Conservation (phyloP, 2,797 vertebrate species). For the Schizothorax lantsangensis region DNA sequence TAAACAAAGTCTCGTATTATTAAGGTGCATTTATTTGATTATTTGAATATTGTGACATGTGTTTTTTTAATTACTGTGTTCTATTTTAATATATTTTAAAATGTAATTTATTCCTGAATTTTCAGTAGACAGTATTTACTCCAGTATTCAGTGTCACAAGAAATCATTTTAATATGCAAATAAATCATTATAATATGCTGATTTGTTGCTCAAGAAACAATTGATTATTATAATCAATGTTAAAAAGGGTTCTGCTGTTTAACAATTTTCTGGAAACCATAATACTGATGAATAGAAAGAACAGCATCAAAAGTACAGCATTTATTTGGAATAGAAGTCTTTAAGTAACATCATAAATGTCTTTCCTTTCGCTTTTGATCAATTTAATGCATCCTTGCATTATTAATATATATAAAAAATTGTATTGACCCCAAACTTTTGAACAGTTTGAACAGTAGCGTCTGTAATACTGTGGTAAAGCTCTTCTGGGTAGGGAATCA, state of each 20-base stretch:
- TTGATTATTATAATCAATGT: neutral
- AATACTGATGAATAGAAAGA: neutral
- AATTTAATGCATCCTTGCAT: neutral
- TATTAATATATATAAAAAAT: neutral
- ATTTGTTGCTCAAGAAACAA: neutral
- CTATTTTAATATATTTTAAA: neutral
- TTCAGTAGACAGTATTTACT: neutral
- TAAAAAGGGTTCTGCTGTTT: neutral
- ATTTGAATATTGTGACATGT: neutral
- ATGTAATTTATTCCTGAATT: neutral
- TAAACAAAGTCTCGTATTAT: neutral
- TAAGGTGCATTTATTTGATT: neutral
- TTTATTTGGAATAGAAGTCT: neutral
- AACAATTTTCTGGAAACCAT: neutral
- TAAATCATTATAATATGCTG: neutral
- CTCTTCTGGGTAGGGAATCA: slow-evolving; percentile 67
- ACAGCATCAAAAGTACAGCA: neutral
- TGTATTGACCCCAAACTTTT: neutral
- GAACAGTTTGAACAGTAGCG: neutral
- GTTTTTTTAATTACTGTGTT: too few relatives aligned
- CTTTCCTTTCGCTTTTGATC: neutral
- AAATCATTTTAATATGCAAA: neutral
- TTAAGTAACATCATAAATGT: neutral
- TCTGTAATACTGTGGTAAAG: slow-evolving; percentile 25
- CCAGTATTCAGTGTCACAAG: neutral